phyloP scores from a whole-genome alignment of 2,797 vertebrate species.

The Protosalanx chinensis region DNA sequence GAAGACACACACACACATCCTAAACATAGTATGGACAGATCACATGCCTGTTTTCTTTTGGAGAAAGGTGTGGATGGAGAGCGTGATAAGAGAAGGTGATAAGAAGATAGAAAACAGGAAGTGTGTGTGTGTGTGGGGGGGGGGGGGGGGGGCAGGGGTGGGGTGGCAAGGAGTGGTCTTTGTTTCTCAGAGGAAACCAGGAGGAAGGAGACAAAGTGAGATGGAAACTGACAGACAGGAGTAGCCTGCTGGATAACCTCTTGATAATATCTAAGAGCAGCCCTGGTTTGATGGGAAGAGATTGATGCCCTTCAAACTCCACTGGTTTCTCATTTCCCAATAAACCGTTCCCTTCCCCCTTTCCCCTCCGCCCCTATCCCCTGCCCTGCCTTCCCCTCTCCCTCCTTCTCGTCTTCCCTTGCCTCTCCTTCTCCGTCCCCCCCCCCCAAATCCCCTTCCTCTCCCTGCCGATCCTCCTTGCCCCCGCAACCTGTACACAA shows the following conservation, averaged over 20 bases:
- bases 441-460: neutral
- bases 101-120: conserved; percentile 2
- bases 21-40: conserved; percentile 68
- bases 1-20: too few relatives aligned
- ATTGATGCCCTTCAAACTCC: conserved; percentile 79
- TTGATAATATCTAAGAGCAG: conserved; percentile 69
- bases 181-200: conserved; percentile 10
- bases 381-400: conserved; percentile 20
- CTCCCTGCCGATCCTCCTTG: conserved; percentile 35
- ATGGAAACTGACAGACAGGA: conserved; percentile 21
- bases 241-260: conserved; percentile 64
- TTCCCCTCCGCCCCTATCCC: neutral
- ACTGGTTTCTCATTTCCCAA: conserved; percentile 54
- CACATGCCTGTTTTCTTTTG: too few relatives aligned
- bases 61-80: conserved; percentile 25
- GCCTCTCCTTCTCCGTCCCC: neutral
- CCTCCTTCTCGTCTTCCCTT: too few relatives aligned
- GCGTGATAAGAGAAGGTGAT: conserved; percentile 8
- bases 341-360: conserved; percentile 5
- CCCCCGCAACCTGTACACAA: conserved; percentile 43
- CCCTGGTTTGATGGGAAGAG: conserved; percentile 65
- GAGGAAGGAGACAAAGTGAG: conserved; percentile 32
- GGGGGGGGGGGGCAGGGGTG: too few relatives aligned
- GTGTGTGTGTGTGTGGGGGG: too few relatives aligned
- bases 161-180: conserved; percentile 3